Evolutionary conservation across 1,140 invertebrate genomes (phyloP).

Genomic region (Pseudomyrmex flavicornis): DNA sequence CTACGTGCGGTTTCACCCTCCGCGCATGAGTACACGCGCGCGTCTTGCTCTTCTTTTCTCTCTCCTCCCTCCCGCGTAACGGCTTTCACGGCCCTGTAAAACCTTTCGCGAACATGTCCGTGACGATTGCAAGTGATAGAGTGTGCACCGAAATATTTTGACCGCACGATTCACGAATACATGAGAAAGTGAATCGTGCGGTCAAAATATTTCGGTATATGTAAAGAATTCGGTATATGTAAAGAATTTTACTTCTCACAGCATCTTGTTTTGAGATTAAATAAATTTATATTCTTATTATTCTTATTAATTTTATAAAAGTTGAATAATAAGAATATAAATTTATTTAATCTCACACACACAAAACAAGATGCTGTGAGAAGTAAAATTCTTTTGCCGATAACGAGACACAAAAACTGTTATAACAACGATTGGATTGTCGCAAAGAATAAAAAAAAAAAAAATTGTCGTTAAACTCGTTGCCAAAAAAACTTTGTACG

Average conservation of each 20-base stretch:
- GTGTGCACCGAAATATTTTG: slow-evolving; percentile 65
- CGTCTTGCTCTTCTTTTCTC: neutral
- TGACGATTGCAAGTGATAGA: slow-evolving; percentile 49
- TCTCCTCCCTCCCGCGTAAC: slow-evolving; percentile 27
- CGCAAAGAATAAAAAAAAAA: neutral
- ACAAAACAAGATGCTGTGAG: neutral
- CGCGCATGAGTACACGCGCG: neutral
- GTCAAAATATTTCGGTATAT: too few relatives aligned
- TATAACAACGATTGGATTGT: neutral
- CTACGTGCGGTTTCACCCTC: slow-evolving; percentile 45
- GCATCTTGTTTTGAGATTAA: too few relatives aligned
- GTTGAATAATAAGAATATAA: neutral
- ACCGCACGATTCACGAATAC: slow-evolving; percentile 2
- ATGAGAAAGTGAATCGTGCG: too few relatives aligned
- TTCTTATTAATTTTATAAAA: too few relatives aligned
- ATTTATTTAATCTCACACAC: slow-evolving; percentile 10
- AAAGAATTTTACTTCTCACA: too few relatives aligned
- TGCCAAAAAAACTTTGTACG: neutral
- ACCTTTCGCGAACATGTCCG: slow-evolving; percentile 62
- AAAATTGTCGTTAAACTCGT: neutral
- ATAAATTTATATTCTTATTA: too few relatives aligned
- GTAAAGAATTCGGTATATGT: too few relatives aligned
- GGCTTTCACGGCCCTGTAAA: slow-evolving; percentile 61
- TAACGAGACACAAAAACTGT: neutral
- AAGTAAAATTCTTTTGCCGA: neutral